Percentiles rank a stretch among this genome's conserved stretches.
These are phyloP conservation scores for Paragorgia papillata DNA, from an alignment of 92 coral and sea anemone genomes.

Conservation along the genomic window DNA sequence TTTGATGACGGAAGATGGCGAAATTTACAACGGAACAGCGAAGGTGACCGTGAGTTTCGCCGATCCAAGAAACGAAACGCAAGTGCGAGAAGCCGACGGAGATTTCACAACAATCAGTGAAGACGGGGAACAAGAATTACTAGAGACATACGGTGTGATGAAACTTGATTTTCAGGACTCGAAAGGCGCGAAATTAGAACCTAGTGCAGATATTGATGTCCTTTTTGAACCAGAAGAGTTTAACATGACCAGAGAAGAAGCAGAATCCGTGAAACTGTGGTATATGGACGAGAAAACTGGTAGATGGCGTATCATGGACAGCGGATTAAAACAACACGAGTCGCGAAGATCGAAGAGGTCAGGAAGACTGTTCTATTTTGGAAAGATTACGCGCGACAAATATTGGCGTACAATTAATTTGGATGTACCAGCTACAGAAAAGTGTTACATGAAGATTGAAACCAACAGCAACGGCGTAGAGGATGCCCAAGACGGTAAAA, in stretches of 20 bases:
- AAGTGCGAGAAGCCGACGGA: constrained; percentile 63
- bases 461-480: neutral
- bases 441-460: neutral
- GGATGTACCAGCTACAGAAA: neutral
- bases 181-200: constrained; percentile 49
- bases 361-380: constrained; percentile 19
- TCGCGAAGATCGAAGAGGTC: constrained; percentile 27
- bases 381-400: neutral
- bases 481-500: neutral
- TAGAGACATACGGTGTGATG: constrained; percentile 63
- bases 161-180: constrained; percentile 55
- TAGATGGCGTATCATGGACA: constrained; percentile 50
- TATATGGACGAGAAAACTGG: constrained; percentile 66
- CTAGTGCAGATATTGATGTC: constrained; percentile 38
- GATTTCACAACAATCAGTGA: constrained; percentile 62
- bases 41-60: constrained; percentile 43
- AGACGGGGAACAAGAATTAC: constrained; percentile 56
- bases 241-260: constrained; percentile 44
- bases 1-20: constrained; percentile 53
- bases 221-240: constrained; percentile 54
- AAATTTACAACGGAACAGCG: constrained; percentile 51
- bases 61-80: constrained; percentile 59
- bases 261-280: constrained; percentile 53
- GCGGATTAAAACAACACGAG: constrained; percentile 16
- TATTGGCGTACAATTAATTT: neutral